Percentiles rank a stretch among this genome's conserved stretches.
phyloP scores from a whole-genome alignment of 2,888 invertebrate genomes.

The Pachycephus smyrnensis region DNA sequence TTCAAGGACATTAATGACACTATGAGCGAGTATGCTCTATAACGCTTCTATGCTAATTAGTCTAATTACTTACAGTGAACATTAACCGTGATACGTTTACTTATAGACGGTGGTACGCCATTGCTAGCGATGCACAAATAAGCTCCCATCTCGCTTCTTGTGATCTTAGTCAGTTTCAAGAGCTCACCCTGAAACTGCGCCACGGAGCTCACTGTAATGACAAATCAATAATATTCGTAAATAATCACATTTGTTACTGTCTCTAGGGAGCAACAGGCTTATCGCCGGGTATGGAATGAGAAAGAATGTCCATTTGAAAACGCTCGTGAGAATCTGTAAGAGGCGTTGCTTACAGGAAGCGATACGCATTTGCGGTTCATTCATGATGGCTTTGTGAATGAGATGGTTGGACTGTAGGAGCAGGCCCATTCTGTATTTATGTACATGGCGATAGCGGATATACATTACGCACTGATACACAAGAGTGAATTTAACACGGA shows the following conservation, averaged over 20 bases:
- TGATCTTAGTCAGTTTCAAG: slow-evolving; percentile 82
- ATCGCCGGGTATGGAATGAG: neutral
- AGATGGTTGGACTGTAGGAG: neutral
- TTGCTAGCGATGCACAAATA: slow-evolving; percentile 92
- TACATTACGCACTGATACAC: neutral
- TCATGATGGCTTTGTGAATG: neutral
- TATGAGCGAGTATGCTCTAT: neutral
- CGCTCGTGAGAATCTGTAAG: neutral
- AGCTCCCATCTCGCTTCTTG: slow-evolving; percentile 90
- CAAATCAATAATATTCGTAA: slow-evolving; percentile 14
- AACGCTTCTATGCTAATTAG: neutral
- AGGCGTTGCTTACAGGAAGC: neutral
- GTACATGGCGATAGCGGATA: neutral
- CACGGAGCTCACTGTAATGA: slow-evolving; percentile 69
- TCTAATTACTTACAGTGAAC: slow-evolving; percentile 85
- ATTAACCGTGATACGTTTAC: slow-evolving; percentile 88
- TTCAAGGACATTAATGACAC: neutral
- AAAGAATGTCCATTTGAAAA: neutral
- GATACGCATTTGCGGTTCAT: neutral
- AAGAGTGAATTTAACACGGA: neutral
- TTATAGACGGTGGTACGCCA: slow-evolving; percentile 88
- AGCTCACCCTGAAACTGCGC: slow-evolving; percentile 80
- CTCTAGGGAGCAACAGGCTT: neutral
- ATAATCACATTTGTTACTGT: neutral
- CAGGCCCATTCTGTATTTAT: neutral